Conservation (phyloP, 2,113 vertebrate genomes). For the Penelope pileata region DNA sequence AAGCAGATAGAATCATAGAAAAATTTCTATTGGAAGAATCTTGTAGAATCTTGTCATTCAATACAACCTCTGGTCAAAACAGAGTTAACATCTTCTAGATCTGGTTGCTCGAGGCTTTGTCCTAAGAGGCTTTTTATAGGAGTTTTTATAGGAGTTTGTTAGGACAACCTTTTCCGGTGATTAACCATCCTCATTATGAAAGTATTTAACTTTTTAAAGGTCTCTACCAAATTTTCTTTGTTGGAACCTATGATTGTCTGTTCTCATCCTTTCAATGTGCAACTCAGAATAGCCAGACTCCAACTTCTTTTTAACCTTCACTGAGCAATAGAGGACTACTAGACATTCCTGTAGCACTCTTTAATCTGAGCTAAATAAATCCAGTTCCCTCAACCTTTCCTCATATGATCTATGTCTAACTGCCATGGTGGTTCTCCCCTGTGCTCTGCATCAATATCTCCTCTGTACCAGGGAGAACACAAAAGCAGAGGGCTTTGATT, state of each 20-base stretch:
- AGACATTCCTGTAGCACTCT: neutral
- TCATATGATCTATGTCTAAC: neutral
- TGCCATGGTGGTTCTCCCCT: neutral
- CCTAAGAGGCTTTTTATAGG: neutral
- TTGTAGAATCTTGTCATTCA: neutral
- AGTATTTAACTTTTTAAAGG: neutral
- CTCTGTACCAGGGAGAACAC: neutral
- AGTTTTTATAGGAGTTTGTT: neutral
- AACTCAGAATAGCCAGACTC: neutral
- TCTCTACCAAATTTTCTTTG: neutral
- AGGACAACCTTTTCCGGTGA: neutral
- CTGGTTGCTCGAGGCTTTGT: neutral
- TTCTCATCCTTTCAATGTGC: neutral
- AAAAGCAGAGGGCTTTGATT: neutral
- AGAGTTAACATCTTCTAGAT: neutral
- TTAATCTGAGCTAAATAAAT: neutral
- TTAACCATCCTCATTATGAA: neutral
- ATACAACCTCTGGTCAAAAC: neutral
- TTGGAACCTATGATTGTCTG: neutral
- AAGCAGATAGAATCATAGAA: neutral
- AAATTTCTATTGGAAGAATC: neutral
- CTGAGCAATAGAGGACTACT: neutral
- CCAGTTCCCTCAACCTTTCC: neutral
- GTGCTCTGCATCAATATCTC: neutral
- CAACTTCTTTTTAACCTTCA: neutral